These are phyloP conservation scores for Tretioscincus oriximinensis DNA, from an alignment of 2,113 vertebrate genomes.

Conservation along the genomic window DNA sequence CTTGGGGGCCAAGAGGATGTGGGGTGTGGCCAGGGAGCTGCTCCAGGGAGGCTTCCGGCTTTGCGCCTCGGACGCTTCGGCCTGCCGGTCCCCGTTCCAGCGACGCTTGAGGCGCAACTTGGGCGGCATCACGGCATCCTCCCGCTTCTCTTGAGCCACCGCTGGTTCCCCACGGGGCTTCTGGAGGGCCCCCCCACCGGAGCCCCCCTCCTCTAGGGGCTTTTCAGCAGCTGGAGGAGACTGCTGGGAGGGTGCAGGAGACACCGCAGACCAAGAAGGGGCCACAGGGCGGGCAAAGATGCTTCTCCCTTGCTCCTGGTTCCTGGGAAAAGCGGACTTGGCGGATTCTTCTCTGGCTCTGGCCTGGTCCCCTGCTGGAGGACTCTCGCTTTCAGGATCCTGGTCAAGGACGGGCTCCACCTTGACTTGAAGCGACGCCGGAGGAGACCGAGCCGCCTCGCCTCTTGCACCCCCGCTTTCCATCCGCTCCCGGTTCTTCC, in stretches of 20 bases:
- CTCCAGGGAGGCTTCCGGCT: slow-evolving; percentile 61
- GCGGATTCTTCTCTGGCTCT: neutral
- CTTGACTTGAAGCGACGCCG: slow-evolving; percentile 58
- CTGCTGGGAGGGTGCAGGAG: accelerated
- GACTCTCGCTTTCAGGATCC: slow-evolving; percentile 24
- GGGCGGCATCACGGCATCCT: slow-evolving; percentile 75
- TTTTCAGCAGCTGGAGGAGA: slow-evolving; percentile 28
- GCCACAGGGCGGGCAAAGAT: slow-evolving; percentile 61
- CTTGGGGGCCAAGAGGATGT: slow-evolving; percentile 26
- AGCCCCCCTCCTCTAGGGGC: slow-evolving; percentile 46
- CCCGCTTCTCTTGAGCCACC: slow-evolving; percentile 43
- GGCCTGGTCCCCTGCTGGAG: neutral
- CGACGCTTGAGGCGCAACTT: slow-evolving; percentile 77
- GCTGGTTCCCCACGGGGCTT: accelerated
- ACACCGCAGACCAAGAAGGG: slow-evolving; percentile 9
- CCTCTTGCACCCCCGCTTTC: slow-evolving; percentile 47
- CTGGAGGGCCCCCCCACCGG: neutral
- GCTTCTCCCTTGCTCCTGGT: slow-evolving; percentile 15
- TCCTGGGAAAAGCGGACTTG: neutral
- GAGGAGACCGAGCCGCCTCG: neutral
- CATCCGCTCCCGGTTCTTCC: slow-evolving; percentile 66
- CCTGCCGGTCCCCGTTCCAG: slow-evolving; percentile 70
- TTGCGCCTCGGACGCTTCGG: slow-evolving; percentile 33
- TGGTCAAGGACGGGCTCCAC: slow-evolving; percentile 60
- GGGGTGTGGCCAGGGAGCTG: slow-evolving; percentile 4